Conservation (phyloP, 2,797 vertebrate species). For the Varecia variegata region DNA sequence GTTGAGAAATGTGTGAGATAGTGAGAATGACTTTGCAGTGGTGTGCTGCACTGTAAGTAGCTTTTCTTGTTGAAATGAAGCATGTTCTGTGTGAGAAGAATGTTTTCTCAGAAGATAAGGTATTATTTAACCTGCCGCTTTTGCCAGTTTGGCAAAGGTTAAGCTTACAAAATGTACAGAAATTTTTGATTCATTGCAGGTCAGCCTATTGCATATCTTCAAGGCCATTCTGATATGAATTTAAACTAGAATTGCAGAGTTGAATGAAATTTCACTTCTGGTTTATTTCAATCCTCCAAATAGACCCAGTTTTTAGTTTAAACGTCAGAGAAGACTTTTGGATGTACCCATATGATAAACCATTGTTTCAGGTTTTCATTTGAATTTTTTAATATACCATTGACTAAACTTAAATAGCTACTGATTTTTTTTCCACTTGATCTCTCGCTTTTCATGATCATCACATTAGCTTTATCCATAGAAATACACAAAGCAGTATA, state of each 20-base stretch:
- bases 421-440: background rate
- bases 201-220: background rate
- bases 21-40: background rate
- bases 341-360: background rate
- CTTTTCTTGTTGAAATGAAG: background rate
- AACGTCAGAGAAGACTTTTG: background rate
- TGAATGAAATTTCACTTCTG: constrained; percentile 23
- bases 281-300: background rate
- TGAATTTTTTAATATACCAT: background rate
- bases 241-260: constrained; percentile 27
- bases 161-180: constrained; percentile 7
- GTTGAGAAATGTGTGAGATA: background rate
- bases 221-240: background rate
- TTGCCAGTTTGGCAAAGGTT: constrained; percentile 48
- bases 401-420: background rate
- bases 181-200: background rate
- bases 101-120: background rate
- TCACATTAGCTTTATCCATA: background rate
- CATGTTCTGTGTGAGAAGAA: background rate
- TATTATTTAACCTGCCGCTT: constrained; percentile 18
- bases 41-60: background rate
- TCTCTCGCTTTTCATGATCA: background rate
- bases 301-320: background rate
- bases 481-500: background rate
- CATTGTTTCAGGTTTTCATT: background rate